These are phyloP conservation scores for Pagetopsis macropterus DNA, from an alignment of 2,797 vertebrate species.

Conservation along the genomic window DNA sequence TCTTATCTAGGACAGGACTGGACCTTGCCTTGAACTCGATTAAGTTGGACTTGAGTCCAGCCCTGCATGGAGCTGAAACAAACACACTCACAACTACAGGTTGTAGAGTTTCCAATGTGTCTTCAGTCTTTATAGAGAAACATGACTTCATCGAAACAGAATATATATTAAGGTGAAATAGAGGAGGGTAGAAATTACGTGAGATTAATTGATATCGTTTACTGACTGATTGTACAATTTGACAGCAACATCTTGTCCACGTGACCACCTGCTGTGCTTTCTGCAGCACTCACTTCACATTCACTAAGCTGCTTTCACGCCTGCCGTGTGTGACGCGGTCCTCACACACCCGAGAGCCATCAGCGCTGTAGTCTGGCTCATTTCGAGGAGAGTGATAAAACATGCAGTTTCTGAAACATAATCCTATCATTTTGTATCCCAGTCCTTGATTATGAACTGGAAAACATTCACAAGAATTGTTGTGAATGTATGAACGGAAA, in stretches of 20 bases:
- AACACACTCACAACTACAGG: background rate
- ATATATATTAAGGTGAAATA: background rate
- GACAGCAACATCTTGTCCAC: background rate
- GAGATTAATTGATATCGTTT: background rate
- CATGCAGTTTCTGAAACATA: background rate
- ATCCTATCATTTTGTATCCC: background rate
- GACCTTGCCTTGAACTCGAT: too few relatives aligned
- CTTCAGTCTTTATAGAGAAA: background rate
- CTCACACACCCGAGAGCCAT: slow-evolving; percentile 27
- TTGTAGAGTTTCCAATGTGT: background rate
- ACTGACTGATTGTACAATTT: background rate
- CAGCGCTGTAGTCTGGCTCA: background rate
- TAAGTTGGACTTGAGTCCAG: too few relatives aligned
- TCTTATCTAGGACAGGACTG: too few relatives aligned
- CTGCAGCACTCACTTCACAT: slow-evolving; percentile 23
- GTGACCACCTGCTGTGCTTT: slow-evolving; percentile 25
- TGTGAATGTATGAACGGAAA: background rate
- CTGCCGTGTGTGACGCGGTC: slow-evolving; percentile 7
- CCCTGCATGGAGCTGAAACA: background rate
- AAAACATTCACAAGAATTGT: background rate
- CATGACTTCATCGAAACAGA: background rate
- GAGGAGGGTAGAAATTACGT: background rate
- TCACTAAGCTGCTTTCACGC: slow-evolving; percentile 29
- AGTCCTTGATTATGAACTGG: background rate
- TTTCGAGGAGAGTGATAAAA: slow-evolving; percentile 24